Evolutionary conservation across 2,113 vertebrate genomes (phyloP).

Genomic region (Naja naja): DNA sequence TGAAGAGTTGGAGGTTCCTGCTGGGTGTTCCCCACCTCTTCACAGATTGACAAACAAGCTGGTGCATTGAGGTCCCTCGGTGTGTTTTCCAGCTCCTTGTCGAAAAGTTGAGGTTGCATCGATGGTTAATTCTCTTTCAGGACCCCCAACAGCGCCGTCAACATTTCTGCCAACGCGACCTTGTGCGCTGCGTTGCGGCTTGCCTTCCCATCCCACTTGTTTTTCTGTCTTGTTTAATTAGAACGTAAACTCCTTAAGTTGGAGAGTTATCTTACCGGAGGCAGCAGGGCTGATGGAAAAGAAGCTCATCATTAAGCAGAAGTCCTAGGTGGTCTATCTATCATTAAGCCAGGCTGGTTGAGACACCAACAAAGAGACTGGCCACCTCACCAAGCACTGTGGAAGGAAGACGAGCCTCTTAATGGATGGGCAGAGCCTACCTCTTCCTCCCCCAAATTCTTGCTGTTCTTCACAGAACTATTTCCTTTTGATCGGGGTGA

Average conservation of each 20-base stretch:
- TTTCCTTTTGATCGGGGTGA: neutral
- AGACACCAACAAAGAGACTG: neutral
- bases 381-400: neutral
- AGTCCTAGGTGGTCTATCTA: neutral
- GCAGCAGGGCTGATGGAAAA: neutral
- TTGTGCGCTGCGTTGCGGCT: neutral
- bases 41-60: neutral
- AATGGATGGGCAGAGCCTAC: neutral
- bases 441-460: no score
- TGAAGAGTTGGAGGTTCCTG: neutral
- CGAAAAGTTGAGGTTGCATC: neutral
- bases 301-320: neutral
- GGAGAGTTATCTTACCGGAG: neutral
- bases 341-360: neutral
- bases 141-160: neutral
- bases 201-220: neutral
- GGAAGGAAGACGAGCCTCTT: neutral
- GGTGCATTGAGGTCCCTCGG: neutral
- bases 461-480: neutral
- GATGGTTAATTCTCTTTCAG: neutral
- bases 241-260: neutral
- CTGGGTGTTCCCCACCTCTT: neutral
- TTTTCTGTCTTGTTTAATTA: conserved; percentile 11
- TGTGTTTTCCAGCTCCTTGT: neutral
- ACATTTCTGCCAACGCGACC: neutral